Percentiles rank a stretch among this genome's conserved stretches.
phyloP scores from a whole-genome alignment of 1,140 invertebrate species.

The Drosophila paulistorum region DNA sequence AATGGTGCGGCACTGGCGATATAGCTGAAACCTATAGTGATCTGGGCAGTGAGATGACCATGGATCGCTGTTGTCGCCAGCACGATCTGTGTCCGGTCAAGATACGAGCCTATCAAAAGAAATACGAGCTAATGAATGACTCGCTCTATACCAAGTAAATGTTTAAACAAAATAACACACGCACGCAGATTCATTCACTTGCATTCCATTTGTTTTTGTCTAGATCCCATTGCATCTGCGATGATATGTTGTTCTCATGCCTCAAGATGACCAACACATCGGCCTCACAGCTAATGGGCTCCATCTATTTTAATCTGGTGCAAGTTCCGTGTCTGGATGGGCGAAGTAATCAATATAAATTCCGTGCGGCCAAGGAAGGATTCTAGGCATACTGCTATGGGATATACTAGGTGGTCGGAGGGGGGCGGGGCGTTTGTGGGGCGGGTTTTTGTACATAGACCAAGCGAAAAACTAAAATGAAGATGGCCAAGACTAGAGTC shows the following conservation, averaged over 20 bases:
- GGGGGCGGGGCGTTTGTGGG: not conserved
- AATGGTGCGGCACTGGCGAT: slow-evolving; percentile 95
- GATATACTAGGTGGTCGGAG: not conserved
- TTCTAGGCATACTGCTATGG: slow-evolving; percentile 44
- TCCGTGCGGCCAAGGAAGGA: slow-evolving; percentile 76
- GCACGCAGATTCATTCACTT: too few relatives aligned
- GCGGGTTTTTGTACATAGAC: slow-evolving; percentile 33
- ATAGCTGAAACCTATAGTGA: slow-evolving; percentile 92
- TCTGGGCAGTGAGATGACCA: slow-evolving; percentile 87
- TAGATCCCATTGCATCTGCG: slow-evolving; percentile 93
- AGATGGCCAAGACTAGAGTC: not conserved
- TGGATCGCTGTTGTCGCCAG: slow-evolving; percentile 92
- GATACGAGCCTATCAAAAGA: slow-evolving; percentile 88
- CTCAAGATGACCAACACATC: slow-evolving; percentile 88
- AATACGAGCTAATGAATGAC: slow-evolving; percentile 92
- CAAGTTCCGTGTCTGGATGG: slow-evolving; percentile 90
- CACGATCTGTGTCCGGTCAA: slow-evolving; percentile 92
- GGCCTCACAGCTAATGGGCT: slow-evolving; percentile 91
- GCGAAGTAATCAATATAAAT: slow-evolving; percentile 70
- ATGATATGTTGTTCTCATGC: slow-evolving; percentile 91
- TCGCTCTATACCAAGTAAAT: slow-evolving; percentile 92
- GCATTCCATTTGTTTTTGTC: not conserved
- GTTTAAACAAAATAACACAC: not conserved
- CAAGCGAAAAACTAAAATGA: not conserved
- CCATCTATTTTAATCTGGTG: slow-evolving; percentile 94